These are phyloP conservation scores for Drosophila eugracilis DNA, from an alignment of 1,140 invertebrate genomes.

Conservation along the genomic window DNA sequence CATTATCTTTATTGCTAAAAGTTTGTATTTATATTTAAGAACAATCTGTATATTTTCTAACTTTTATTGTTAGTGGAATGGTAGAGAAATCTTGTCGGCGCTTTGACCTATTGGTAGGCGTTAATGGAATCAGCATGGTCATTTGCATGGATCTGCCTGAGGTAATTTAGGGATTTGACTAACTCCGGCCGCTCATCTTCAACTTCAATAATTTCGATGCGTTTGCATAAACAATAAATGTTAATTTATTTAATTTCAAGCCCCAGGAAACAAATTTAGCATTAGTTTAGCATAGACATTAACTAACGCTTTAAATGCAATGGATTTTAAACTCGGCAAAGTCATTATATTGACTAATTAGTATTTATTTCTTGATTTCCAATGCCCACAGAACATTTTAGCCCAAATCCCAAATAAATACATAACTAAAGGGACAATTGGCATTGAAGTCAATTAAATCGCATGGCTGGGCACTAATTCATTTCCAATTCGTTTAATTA, in stretches of 20 bases:
- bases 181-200: background rate
- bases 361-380: slow-evolving; percentile 4
- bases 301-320: background rate
- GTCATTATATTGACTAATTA: slow-evolving; percentile 14
- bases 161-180: slow-evolving; percentile 1
- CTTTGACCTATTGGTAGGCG: slow-evolving; percentile 47
- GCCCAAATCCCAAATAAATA: background rate
- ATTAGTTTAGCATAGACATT: background rate
- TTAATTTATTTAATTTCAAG: slow-evolving; percentile 10
- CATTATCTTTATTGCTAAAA: too few species aligned
- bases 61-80: background rate
- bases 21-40: too few species aligned
- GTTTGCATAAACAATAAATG: slow-evolving; percentile 4
- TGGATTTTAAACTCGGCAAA: background rate
- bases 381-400: background rate
- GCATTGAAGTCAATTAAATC: slow-evolving; percentile 2
- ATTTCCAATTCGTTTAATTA: slow-evolving; percentile 15
- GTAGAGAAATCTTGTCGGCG: background rate
- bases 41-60: background rate
- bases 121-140: slow-evolving; percentile 46
- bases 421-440: background rate
- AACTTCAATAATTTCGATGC: background rate
- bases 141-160: slow-evolving; percentile 33
- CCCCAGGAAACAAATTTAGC: background rate
- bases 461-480: background rate